Evolutionary conservation across 2,888 invertebrate species (phyloP).

Genomic region (Pandemis cinnamomeana): DNA sequence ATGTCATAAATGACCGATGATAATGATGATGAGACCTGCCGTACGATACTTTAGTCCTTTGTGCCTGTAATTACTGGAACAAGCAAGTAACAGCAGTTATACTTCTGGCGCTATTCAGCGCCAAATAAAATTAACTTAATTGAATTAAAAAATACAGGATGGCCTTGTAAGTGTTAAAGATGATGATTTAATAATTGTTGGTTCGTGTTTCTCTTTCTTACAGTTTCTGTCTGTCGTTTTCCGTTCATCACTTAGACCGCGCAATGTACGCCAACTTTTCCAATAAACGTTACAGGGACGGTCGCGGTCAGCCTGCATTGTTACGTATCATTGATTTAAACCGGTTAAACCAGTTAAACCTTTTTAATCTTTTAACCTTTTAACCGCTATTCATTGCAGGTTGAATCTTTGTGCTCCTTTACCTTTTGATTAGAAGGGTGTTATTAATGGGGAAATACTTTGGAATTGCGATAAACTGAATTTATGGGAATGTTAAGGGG

Average conservation of each 20-base stretch:
- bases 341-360: slow-evolving; percentile 54
- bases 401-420: slow-evolving; percentile 35
- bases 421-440: slow-evolving; percentile 29
- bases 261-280: slow-evolving; percentile 68
- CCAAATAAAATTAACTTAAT: too few species aligned
- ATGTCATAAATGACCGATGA: too few species aligned
- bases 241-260: slow-evolving; percentile 51
- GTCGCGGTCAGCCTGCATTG: slow-evolving; percentile 70
- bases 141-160: too few species aligned
- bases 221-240: too few species aligned
- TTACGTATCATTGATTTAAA: slow-evolving; percentile 68
- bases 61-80: too few species aligned
- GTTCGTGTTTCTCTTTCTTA: too few species aligned
- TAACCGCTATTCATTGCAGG: slow-evolving; percentile 33
- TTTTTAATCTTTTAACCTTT: slow-evolving; percentile 65
- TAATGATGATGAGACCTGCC: too few species aligned
- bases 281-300: slow-evolving; percentile 77
- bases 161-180: too few species aligned
- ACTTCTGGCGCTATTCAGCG: too few species aligned
- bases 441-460: slow-evolving; percentile 33
- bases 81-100: too few species aligned
- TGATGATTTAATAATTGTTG: too few species aligned
- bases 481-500: slow-evolving; percentile 13
- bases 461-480: slow-evolving; percentile 8
- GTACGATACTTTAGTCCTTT: too few species aligned